These are phyloP conservation scores for Phrynosoma platyrhinos DNA, from an alignment of 2,113 vertebrate genomes.

Conservation along the genomic window DNA sequence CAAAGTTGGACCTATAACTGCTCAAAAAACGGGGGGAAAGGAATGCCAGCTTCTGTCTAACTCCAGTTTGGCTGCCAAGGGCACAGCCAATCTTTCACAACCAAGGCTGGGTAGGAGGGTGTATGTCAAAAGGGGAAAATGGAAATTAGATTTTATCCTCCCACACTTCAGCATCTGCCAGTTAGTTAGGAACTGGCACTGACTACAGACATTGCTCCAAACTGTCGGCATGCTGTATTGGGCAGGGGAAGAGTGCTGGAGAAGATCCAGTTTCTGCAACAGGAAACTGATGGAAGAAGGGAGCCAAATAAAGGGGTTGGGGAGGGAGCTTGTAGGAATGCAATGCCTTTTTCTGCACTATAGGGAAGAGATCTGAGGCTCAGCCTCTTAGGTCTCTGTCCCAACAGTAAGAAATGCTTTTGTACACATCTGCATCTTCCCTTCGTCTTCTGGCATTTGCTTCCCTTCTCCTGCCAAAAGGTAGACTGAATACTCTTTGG, in stretches of 20 bases:
- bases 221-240: not conserved
- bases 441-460: not conserved
- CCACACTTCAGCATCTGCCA: conserved; percentile 42
- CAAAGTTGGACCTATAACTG: not conserved
- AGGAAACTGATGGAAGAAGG: conserved; percentile 13
- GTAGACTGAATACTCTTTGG: not conserved
- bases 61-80: conserved; percentile 48
- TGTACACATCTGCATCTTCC: too few relatives aligned
- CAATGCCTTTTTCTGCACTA: not conserved
- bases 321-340: not conserved
- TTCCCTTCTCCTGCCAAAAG: not conserved
- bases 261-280: not conserved
- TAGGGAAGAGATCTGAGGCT: not conserved
- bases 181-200: not conserved
- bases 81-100: conserved; percentile 31
- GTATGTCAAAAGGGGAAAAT: conserved; percentile 43
- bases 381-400: not conserved
- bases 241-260: not conserved
- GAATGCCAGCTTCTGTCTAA: conserved; percentile 25
- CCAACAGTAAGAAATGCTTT: rapidly evolving
- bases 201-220: conserved; percentile 10
- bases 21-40: not conserved
- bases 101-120: not conserved
- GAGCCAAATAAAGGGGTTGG: not conserved
- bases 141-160: conserved; percentile 50